A percentile compares a stretch with the other conserved stretches of the same genome.
phyloP scores from a whole-genome alignment of 2,113 vertebrate species.

The Scalopus aquaticus region DNA sequence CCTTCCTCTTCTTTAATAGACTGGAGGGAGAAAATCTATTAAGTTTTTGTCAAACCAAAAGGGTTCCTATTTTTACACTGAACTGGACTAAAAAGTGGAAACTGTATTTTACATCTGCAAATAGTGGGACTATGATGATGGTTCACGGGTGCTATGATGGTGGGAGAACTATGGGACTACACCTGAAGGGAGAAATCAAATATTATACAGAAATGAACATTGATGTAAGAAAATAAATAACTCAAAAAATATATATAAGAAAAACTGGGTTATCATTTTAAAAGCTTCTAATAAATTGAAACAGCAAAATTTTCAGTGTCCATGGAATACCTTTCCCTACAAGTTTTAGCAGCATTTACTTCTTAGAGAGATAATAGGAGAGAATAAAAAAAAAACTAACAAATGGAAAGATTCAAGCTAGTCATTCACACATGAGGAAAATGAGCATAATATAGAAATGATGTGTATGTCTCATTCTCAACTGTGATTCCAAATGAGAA shows the following conservation, averaged over 20 bases:
- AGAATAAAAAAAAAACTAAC: neutral
- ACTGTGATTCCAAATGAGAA: neutral
- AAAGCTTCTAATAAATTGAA: constrained; percentile 33
- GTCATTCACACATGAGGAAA: neutral
- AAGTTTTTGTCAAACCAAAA: neutral
- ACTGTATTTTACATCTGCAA: neutral
- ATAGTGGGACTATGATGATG: neutral
- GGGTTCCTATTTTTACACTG: neutral
- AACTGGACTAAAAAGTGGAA: neutral
- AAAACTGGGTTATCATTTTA: constrained; percentile 25
- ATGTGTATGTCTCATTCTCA: neutral
- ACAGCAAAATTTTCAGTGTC: neutral
- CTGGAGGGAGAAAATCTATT: neutral
- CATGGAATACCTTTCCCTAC: neutral
- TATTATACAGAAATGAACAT: too few relatives aligned
- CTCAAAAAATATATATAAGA: too few relatives aligned
- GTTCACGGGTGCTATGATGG: too few relatives aligned
- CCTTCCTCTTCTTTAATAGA: constrained; percentile 15
- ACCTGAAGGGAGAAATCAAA: too few relatives aligned
- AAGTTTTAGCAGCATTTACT: neutral
- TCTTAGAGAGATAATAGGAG: neutral
- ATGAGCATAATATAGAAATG: neutral
- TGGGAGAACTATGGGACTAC: too few relatives aligned
- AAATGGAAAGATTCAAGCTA: constrained; percentile 19
- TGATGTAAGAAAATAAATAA: too few relatives aligned